Percentiles rank a stretch among this genome's conserved stretches.
phyloP scores from a whole-genome alignment of 2,888 invertebrate genomes.

The Punctoribates punctum region DNA sequence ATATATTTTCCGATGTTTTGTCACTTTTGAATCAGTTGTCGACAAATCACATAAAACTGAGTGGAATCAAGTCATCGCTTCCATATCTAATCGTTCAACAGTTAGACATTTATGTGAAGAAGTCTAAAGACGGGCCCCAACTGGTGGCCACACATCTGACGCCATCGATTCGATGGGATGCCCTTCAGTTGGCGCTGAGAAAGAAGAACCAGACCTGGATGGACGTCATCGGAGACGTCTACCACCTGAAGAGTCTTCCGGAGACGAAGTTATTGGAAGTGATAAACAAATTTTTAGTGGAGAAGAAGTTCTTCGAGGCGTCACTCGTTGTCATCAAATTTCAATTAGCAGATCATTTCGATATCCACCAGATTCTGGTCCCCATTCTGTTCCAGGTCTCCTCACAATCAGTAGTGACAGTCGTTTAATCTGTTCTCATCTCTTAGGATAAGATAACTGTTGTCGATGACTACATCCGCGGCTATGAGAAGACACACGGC shows the following conservation, averaged over 20 bases:
- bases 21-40: background rate
- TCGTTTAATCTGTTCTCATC: background rate
- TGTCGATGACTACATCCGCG: slow-evolving; percentile 20
- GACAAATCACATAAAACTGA: background rate
- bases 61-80: slow-evolving; percentile 21
- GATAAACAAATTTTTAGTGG: background rate
- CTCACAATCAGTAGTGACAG: background rate
- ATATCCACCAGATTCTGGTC: slow-evolving; percentile 11
- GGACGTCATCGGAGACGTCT: slow-evolving; percentile 3
- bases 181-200: background rate
- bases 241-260: background rate
- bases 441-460: slow-evolving; percentile 22
- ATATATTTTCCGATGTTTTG: background rate
- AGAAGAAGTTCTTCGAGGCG: slow-evolving; percentile 17
- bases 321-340: slow-evolving; percentile 2
- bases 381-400: slow-evolving; percentile 15
- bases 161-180: background rate
- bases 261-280: background rate
- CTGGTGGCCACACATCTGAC: background rate
- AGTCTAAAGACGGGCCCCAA: background rate
- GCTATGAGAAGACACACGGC: slow-evolving; percentile 21
- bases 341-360: background rate
- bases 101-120: background rate
- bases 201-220: slow-evolving; percentile 26
- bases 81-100: background rate